phyloP scores from a whole-genome alignment of 2,888 invertebrate genomes.

The Taenaris catops region DNA sequence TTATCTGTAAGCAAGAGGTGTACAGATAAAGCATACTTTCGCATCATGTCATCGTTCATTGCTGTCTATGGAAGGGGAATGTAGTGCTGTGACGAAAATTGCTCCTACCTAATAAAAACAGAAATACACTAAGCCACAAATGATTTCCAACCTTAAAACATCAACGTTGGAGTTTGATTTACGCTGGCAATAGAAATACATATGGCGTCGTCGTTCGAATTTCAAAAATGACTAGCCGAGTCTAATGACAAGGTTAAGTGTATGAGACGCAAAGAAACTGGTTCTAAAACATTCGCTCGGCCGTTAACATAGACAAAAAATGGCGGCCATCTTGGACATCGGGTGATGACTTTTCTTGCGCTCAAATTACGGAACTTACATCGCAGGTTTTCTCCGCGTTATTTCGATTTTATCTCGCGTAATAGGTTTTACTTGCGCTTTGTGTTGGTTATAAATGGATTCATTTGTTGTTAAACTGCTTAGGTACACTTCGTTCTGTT shows the following conservation, averaged over 20 bases:
- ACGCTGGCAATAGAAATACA: slow-evolving; percentile 3
- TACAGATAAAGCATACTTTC: slow-evolving; percentile 22
- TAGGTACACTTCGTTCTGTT: too few species aligned
- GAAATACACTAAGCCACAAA: slow-evolving; percentile 7
- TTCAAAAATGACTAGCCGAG: slow-evolving; percentile 35
- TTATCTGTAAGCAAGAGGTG: not conserved
- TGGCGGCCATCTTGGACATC: slow-evolving; percentile 33
- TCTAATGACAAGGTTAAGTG: slow-evolving; percentile 42
- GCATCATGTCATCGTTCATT: slow-evolving; percentile 30
- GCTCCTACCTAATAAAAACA: slow-evolving; percentile 19
- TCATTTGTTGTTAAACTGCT: not conserved
- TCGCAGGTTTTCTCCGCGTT: slow-evolving; percentile 10
- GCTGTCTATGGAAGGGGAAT: slow-evolving; percentile 32
- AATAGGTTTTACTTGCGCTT: not conserved
- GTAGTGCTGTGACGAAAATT: slow-evolving; percentile 33
- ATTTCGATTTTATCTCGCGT: slow-evolving; percentile 12
- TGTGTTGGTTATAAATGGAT: slow-evolving; percentile 4
- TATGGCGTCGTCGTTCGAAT: slow-evolving; percentile 26
- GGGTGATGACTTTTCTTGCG: slow-evolving; percentile 33
- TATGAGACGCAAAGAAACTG: slow-evolving; percentile 40
- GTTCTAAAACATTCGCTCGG: slow-evolving; percentile 36
- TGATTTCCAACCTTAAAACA: slow-evolving; percentile 12
- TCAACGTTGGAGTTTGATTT: not conserved
- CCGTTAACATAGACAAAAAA: slow-evolving; percentile 40
- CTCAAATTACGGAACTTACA: slow-evolving; percentile 21